Conservation (phyloP, 92 coral and sea anemone genomes). For the Galaxea fascicularis region DNA sequence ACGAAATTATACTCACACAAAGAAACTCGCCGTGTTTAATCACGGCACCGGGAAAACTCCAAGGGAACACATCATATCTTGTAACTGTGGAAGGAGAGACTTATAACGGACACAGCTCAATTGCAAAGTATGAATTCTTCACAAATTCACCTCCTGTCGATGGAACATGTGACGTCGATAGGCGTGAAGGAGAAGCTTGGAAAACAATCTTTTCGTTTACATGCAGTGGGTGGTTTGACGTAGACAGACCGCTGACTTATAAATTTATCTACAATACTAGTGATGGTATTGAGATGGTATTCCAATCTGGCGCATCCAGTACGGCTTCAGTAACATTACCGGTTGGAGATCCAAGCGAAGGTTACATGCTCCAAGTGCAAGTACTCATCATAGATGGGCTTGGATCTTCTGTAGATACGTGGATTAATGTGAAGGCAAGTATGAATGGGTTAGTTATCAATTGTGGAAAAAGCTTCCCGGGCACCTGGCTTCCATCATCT, state of each 20-base stretch:
- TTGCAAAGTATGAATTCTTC: slow-evolving; percentile 59
- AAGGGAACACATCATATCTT: slow-evolving; percentile 75
- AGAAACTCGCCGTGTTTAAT: slow-evolving; percentile 82
- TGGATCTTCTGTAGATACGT: slow-evolving; percentile 59
- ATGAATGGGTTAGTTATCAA: not conserved
- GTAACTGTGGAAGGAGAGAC: slow-evolving; percentile 65
- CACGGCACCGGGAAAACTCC: slow-evolving; percentile 61
- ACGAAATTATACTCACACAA: slow-evolving; percentile 72
- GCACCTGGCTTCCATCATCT: no score
- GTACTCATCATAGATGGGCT: slow-evolving; percentile 65
- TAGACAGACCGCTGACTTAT: slow-evolving; percentile 76
- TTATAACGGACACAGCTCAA: slow-evolving; percentile 56
- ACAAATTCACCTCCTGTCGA: slow-evolving; percentile 82
- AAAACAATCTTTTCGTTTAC: slow-evolving; percentile 67
- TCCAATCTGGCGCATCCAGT: slow-evolving; percentile 62
- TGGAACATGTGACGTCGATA: slow-evolving; percentile 74
- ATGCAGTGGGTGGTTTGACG: slow-evolving; percentile 84
- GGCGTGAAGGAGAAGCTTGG: slow-evolving; percentile 76
- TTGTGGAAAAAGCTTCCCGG: no score
- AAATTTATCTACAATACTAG: slow-evolving; percentile 78
- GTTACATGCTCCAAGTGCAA: slow-evolving; percentile 57
- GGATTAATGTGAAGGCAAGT: slow-evolving; percentile 67
- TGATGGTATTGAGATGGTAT: slow-evolving; percentile 81
- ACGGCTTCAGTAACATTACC: slow-evolving; percentile 68
- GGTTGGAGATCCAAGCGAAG: slow-evolving; percentile 70